phyloP scores from a whole-genome alignment of 64 coral and sea anemone species.

The Pocillopora verrucosa region DNA sequence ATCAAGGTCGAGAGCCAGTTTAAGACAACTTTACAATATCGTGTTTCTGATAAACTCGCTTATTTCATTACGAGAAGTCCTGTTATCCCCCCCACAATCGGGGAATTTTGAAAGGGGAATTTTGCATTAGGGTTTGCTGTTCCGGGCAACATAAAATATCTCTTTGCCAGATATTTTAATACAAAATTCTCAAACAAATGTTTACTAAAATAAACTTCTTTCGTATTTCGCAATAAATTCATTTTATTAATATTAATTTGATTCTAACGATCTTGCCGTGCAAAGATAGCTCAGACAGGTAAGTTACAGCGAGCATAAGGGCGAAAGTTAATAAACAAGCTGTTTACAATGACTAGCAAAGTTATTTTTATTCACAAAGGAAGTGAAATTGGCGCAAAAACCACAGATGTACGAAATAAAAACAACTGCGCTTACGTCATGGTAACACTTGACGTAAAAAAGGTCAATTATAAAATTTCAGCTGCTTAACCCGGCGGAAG shows the following conservation, averaged over 20 bases:
- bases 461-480: not conserved
- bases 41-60: not conserved
- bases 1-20: not conserved
- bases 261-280: not conserved
- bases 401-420: not conserved
- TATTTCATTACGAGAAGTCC: too few species aligned
- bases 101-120: too few species aligned
- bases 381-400: not conserved
- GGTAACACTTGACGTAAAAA: not conserved
- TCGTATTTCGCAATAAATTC: not conserved
- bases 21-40: not conserved
- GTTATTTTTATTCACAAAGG: not conserved
- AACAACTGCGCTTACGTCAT: not conserved
- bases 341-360: conserved; percentile 26
- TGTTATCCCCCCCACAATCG: too few species aligned
- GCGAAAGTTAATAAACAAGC: not conserved
- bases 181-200: not conserved
- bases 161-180: not conserved
- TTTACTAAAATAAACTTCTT: not conserved
- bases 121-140: too few species aligned
- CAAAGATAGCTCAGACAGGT: not conserved
- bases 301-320: not conserved
- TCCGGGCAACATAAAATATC: too few species aligned
- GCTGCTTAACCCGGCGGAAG: not conserved
- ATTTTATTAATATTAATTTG: not conserved